A percentile compares a stretch with the other conserved stretches of the same genome.
These are phyloP conservation scores for Arothron firmamentum DNA, from an alignment of 2,113 vertebrate genomes.

Conservation along the genomic window DNA sequence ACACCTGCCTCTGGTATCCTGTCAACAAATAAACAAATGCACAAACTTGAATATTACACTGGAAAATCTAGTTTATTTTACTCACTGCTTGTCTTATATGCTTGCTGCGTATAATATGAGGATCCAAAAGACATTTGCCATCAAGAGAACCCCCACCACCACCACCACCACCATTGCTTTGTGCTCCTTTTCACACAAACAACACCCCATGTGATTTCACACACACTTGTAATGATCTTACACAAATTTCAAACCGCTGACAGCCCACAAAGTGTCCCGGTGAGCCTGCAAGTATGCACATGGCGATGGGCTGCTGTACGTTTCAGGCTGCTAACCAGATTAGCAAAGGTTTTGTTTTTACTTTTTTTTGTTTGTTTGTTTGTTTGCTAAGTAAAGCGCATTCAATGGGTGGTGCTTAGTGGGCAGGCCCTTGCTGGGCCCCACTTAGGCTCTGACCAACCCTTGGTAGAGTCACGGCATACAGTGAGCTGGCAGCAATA, in stretches of 20 bases:
- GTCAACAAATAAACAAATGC: constrained; percentile 21
- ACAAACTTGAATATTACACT: background rate
- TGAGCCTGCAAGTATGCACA: constrained; percentile 28
- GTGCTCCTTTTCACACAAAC: constrained; percentile 25
- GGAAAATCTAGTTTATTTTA: background rate
- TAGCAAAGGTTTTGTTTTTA: constrained; percentile 27
- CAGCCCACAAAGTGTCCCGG: constrained; percentile 15
- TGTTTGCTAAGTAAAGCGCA: no score
- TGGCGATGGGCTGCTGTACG: constrained; percentile 23
- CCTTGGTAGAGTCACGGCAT: no score
- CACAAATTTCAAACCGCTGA: constrained; percentile 28
- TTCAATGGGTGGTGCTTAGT: no score
- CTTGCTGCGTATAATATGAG: background rate
- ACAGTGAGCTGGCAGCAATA: no score
- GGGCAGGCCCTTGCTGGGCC: no score
- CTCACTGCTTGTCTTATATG: background rate
- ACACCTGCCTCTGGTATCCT: constrained; percentile 65
- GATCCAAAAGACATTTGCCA: constrained; percentile 1
- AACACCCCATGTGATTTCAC: constrained; percentile 30
- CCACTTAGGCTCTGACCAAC: no score
- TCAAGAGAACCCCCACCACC: constrained; percentile 5
- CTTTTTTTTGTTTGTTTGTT: no score
- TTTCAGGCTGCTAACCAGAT: constrained; percentile 34
- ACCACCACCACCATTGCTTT: constrained; percentile 4
- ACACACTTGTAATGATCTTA: constrained; percentile 17